Percentiles rank a stretch among this genome's conserved stretches.
Conservation (phyloP, 2,888 invertebrate genomes). For the Hemistola chrysoprasaria region DNA sequence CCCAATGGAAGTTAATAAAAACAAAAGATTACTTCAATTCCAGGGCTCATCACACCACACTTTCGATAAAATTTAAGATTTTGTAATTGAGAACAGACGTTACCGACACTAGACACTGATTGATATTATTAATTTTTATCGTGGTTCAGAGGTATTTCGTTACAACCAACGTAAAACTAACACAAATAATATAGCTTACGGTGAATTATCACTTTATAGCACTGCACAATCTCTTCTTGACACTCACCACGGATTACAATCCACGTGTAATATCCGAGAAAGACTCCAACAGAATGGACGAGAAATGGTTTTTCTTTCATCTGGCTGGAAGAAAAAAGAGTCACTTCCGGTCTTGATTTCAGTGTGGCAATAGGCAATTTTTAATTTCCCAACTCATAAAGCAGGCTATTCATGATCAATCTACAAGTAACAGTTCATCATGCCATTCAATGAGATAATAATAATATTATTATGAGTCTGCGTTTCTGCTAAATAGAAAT, state of each 20-base stretch:
- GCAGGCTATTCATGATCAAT: too few species aligned
- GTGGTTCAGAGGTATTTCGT: too few species aligned
- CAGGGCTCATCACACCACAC: conserved; percentile 23
- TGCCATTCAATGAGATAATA: too few species aligned
- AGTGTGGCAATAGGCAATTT: conserved; percentile 43
- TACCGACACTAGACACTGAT: conserved; percentile 6
- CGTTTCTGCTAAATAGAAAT: too few species aligned
- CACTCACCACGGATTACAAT: conserved; percentile 81
- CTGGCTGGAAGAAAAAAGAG: conserved; percentile 63
- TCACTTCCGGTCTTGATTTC: conserved; percentile 59
- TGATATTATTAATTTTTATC: neutral
- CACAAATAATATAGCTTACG: conserved; percentile 37
- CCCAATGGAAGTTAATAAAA: conserved; percentile 19
- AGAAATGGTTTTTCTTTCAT: conserved; percentile 77
- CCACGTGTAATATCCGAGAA: conserved; percentile 84
- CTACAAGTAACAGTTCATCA: too few species aligned
- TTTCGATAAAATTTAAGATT: conserved; percentile 15
- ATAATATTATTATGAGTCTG: too few species aligned
- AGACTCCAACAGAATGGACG: conserved; percentile 87
- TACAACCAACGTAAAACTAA: neutral
- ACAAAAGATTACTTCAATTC: conserved; percentile 31
- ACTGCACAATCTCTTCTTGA: conserved; percentile 72
- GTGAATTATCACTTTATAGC: conserved; percentile 54
- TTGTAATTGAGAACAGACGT: conserved; percentile 1
- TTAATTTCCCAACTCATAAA: conserved; percentile 15